Evolutionary conservation across 2,888 invertebrate genomes (phyloP).

Genomic region (Bruchidius siliquastri): DNA sequence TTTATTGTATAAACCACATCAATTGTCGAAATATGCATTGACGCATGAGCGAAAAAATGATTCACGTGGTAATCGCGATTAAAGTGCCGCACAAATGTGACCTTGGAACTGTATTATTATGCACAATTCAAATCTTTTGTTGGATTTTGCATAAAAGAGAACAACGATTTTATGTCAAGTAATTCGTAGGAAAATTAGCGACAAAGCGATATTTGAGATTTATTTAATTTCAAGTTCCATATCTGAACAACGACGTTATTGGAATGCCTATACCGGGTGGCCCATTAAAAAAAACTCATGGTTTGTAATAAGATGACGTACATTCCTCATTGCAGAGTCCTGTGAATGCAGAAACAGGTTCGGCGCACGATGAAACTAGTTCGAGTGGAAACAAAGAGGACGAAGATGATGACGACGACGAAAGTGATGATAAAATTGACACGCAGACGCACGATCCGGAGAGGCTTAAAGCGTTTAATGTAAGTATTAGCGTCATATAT

Average conservation of each 20-base stretch:
- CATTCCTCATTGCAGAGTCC: conserved; percentile 66
- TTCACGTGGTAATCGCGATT: background rate
- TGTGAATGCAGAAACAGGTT: conserved; percentile 59
- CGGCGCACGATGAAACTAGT: conserved; percentile 81
- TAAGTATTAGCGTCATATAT: conserved; percentile 47
- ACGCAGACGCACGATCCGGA: conserved; percentile 85
- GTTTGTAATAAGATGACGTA: too few species aligned
- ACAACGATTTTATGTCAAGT: background rate
- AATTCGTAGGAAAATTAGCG: background rate
- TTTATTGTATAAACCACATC: background rate
- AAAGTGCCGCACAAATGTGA: background rate
- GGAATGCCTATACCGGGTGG: background rate
- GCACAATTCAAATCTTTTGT: background rate
- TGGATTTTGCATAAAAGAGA: background rate
- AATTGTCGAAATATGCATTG: background rate
- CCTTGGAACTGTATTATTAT: background rate
- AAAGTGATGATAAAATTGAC: conserved; percentile 86
- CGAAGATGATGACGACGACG: conserved; percentile 85
- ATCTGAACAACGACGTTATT: background rate
- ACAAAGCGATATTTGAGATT: background rate
- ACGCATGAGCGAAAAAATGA: background rate
- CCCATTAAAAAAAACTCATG: too few species aligned
- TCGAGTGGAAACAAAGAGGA: conserved; percentile 83
- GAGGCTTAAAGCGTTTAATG: conserved; percentile 92
- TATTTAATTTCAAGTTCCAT: background rate